Conservation (phyloP, 2,113 vertebrate species). For the Pelusios castaneus region DNA sequence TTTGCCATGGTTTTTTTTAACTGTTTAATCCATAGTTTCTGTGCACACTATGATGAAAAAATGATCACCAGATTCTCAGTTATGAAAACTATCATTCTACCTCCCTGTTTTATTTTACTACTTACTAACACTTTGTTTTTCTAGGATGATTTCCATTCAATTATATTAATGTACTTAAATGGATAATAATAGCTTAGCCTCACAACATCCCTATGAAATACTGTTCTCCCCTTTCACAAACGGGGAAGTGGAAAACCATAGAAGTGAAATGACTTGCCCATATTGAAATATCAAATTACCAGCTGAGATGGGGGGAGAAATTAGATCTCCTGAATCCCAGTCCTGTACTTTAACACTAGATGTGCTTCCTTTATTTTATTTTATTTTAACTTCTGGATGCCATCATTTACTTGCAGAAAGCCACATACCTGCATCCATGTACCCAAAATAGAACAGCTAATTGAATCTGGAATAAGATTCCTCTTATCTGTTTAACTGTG, state of each 20-base stretch:
- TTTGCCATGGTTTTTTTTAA: not conserved
- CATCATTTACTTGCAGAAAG: not conserved
- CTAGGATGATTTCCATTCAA: not conserved
- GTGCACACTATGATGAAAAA: not conserved
- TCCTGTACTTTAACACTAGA: not conserved
- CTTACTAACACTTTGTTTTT: not conserved
- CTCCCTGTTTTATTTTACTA: not conserved
- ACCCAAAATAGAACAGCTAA: not conserved
- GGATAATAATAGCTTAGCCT: conserved; percentile 2
- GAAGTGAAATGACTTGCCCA: not conserved
- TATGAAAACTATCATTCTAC: not conserved
- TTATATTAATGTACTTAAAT: not conserved
- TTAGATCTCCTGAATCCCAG: not conserved
- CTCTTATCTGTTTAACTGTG: not conserved
- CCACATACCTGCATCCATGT: not conserved
- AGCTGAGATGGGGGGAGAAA: not conserved
- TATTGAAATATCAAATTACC: not conserved
- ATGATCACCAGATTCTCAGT: not conserved
- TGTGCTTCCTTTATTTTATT: not conserved
- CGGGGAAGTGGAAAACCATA: not conserved
- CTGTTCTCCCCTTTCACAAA: not conserved
- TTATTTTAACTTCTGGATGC: not conserved
- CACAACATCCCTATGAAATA: not conserved
- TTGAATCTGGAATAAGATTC: not conserved
- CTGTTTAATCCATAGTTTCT: not conserved